Conservation (phyloP, 2,797 vertebrate genomes). For the Octomys mimax region DNA sequence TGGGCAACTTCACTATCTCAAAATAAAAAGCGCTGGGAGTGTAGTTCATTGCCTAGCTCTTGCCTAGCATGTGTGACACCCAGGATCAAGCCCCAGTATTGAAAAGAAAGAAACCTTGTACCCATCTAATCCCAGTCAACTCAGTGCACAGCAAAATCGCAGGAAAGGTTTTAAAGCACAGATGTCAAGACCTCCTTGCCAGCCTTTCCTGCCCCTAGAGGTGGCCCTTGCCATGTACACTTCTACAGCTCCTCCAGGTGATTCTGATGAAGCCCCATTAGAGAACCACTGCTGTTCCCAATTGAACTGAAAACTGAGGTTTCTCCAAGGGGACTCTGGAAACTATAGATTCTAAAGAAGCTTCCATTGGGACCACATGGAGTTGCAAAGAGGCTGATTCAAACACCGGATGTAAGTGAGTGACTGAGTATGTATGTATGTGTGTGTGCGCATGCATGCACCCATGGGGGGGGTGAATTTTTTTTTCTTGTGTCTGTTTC, state of each 20-base stretch:
- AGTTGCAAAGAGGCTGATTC: slow-evolving; percentile 60
- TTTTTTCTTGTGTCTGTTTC: neutral
- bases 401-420: neutral
- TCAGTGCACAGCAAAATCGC: slow-evolving; percentile 9
- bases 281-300: slow-evolving; percentile 62
- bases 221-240: neutral
- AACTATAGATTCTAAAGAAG: slow-evolving; percentile 63
- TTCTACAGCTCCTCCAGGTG: slow-evolving; percentile 5
- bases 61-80: neutral
- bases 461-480: neutral
- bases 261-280: slow-evolving; percentile 67
- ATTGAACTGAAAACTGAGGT: slow-evolving; percentile 63
- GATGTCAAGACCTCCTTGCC: slow-evolving; percentile 21
- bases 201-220: neutral
- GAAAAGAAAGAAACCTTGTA: neutral
- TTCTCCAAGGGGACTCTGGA: slow-evolving; percentile 46
- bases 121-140: neutral
- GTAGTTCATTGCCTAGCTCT: neutral
- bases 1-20: neutral
- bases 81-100: neutral
- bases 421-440: neutral
- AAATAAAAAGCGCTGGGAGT: neutral
- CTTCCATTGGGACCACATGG: slow-evolving; percentile 66
- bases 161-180: neutral
- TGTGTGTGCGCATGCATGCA: neutral